Base-by-base conservation (phyloP, 2,797 vertebrate genomes). In the Falco naumanni region DNA sequence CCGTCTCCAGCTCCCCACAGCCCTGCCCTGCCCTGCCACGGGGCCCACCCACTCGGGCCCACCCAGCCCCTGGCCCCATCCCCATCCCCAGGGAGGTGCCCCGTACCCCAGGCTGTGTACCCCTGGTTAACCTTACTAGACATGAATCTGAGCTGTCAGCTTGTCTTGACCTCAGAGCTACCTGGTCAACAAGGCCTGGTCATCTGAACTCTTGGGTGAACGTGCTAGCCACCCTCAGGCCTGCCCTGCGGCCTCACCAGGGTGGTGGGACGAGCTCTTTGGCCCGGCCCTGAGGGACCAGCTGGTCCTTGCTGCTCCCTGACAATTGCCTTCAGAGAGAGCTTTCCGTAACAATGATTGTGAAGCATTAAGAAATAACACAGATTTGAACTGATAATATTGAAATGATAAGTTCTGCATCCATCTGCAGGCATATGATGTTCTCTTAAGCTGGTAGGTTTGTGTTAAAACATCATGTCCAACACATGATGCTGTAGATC, bases 211-310 rank as follows among this genome's bases (percentile, higher is more conserved):
- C 61, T 72, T 33, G 77, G 20, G 19, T 72, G 54, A 68, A 51
- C 11, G 7, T 50, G 3, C 25, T 43, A 60, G 33, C 22, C 29
- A 13, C 14, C 29, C 34, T 37, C 31, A 33, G n/a, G 16, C 25
- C 37, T n/a, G 16, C 25, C 17, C 18, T 53, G 19, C 26, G 0
- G 0, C 39, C n/a, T 43, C 4, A 5, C 19, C 13, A 28, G 20
- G 37, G 6, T 3, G 11, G 9, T 26, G 70, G 34, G n/a, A 48
- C 0, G 1, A 31, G 25, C 16, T 9, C 4, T 13, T 31, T 1
- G 4, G 29, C 7, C 45, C 7, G 2, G 10, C 20, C 24, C 10
- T 39, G 50, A 12, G 17, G 29, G 31, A 70, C 31, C 28, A 43
- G 13, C 9, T 84, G 24, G 6, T 65, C 19, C 25, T 72, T 61